These are phyloP conservation scores for Myotis lucifugus DNA, from an alignment of 2,113 vertebrate genomes.

Conservation along the genomic window DNA sequence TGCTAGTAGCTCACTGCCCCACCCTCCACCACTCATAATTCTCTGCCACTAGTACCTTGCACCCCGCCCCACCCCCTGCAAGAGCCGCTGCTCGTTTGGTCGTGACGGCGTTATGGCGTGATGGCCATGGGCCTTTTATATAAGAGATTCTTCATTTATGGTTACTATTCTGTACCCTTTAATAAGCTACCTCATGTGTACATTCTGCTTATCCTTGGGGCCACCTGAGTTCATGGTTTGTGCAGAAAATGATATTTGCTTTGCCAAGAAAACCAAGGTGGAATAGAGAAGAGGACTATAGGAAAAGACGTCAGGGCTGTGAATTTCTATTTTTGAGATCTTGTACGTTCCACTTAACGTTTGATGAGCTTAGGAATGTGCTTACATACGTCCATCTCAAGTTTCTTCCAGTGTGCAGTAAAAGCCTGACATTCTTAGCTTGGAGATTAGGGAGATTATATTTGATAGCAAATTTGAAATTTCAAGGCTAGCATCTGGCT, in stretches of 20 bases:
- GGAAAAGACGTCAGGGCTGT: not conserved
- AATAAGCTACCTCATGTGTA: not conserved
- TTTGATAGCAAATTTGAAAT: not conserved
- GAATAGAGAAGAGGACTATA: not conserved
- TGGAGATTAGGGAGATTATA: not conserved
- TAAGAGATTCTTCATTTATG: not conserved
- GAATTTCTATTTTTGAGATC: not conserved
- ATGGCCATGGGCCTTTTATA: too few relatives aligned
- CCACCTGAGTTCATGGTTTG: not conserved
- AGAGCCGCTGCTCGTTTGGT: too few relatives aligned
- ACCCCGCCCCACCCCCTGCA: too few relatives aligned
- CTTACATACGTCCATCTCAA: not conserved
- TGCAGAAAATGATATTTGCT: not conserved
- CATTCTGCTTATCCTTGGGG: not conserved
- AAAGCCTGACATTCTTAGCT: not conserved
- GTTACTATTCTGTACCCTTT: not conserved
- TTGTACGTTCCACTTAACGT: not conserved
- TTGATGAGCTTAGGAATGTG: not conserved
- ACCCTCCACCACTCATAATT: too few relatives aligned
- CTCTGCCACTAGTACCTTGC: too few relatives aligned
- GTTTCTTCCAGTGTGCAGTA: not conserved
- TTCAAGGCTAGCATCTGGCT: not conserved
- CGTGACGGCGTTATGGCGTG: too few relatives aligned
- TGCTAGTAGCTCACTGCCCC: too few relatives aligned
- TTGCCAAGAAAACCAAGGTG: not conserved